Conservation (phyloP, 2,113 vertebrate species). For the Oophaga pumilio region DNA sequence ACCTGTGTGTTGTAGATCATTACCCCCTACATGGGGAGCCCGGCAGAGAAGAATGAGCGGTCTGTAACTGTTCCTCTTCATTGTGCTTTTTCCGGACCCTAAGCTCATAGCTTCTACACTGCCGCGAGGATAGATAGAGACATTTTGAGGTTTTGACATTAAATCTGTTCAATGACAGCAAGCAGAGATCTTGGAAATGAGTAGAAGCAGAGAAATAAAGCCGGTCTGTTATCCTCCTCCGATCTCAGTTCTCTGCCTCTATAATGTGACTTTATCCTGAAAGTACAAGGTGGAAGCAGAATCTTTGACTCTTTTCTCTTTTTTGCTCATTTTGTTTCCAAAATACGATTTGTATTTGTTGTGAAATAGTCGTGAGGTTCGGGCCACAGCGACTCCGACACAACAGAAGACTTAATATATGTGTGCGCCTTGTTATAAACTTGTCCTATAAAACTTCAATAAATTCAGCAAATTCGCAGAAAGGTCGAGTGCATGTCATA, state of each 20-base stretch:
- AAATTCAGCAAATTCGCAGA: too few relatives aligned
- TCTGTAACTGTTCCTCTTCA: too few relatives aligned
- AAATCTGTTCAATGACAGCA: background rate
- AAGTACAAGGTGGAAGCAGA: background rate
- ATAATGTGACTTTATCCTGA: background rate
- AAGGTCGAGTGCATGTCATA: too few relatives aligned
- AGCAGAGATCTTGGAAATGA: background rate
- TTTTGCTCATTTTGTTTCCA: background rate
- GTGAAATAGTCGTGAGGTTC: background rate
- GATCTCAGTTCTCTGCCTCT: too few relatives aligned
- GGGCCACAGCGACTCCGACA: too few relatives aligned
- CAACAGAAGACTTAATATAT: too few relatives aligned
- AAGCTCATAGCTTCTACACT: too few relatives aligned
- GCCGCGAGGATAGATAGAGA: background rate
- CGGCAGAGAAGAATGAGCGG: background rate
- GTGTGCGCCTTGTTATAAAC: too few relatives aligned
- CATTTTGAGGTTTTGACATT: background rate
- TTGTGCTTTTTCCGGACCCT: too few relatives aligned
- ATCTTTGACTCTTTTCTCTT: background rate
- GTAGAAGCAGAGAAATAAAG: background rate
- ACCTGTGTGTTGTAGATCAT: background rate
- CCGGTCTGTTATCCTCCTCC: too few relatives aligned
- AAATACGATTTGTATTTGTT: constrained; percentile 24
- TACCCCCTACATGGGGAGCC: background rate
- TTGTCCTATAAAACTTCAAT: too few relatives aligned